A percentile compares a stretch with the other conserved stretches of the same genome.
phyloP scores from a whole-genome alignment of 2,113 vertebrate genomes.

The Sigmodon hispidus region DNA sequence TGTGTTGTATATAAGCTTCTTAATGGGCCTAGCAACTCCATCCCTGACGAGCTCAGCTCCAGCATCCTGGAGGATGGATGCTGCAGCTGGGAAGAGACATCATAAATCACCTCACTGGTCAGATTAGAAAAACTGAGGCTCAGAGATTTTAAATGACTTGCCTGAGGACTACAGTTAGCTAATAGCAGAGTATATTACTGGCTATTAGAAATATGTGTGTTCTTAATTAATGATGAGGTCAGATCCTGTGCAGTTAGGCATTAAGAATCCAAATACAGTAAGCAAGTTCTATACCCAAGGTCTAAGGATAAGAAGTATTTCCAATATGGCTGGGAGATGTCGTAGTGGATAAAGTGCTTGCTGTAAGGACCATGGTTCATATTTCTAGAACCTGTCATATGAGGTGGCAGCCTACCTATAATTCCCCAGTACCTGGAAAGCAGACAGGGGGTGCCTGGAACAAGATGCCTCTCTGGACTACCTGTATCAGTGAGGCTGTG shows the following conservation, averaged over 20 bases:
- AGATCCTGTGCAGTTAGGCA: conserved; percentile 28
- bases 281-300: neutral
- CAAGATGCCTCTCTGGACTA: neutral
- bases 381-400: neutral
- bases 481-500: neutral
- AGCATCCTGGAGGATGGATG: neutral
- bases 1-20: conserved; percentile 57
- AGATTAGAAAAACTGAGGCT: conserved; percentile 61
- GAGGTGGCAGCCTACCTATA: too few relatives aligned
- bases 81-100: neutral
- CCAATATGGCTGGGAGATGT: neutral
- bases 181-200: neutral
- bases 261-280: conserved; percentile 55
- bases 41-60: conserved; percentile 28
- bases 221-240: conserved; percentile 62
- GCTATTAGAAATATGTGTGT: conserved; percentile 47
- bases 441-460: neutral
- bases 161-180: conserved; percentile 2
- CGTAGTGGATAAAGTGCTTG: neutral
- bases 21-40: conserved; percentile 46
- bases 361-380: neutral
- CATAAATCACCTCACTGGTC: neutral
- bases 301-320: conserved; percentile 30
- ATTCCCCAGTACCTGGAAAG: too few relatives aligned
- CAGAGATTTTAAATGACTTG: conserved; percentile 23